Base-by-base conservation (phyloP, 2,888 invertebrate species). In the Drosophila ustulata region DNA sequence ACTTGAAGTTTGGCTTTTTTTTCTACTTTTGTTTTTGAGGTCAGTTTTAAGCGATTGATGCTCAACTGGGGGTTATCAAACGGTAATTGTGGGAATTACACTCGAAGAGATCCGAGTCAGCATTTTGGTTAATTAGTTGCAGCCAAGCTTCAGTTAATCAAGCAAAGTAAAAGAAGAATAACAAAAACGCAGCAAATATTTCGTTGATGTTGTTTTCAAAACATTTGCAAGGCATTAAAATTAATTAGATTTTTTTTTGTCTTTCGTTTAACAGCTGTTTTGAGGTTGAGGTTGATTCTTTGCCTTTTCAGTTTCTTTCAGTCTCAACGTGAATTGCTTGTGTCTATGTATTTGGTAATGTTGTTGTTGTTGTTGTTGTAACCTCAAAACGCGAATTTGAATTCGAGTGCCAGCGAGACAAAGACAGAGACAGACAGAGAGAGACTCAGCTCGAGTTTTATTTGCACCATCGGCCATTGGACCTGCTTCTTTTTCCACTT, bases 211-310 rank as follows among this genome's bases (percentile, higher is more conserved):
- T 75, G 51, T 66, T 75, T 59, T 56, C 25, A 52, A 82, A 82
- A 82, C 66, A 71, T 86, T 79, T 80, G 80, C 86, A 70, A 75
- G 63, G 56, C 82, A 81, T 74, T 73, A 25, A 64, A 79, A 63
- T 67, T 67, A 86, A 82, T 82, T 85, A 59, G 69, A 79, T 69
- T 69, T 69, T 51, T 66, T 65, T 47, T 49, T 30, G 39, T 41
- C 39, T 61, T 51, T 85, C 66, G 67, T 37, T 49, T 74, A 83
- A 69, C 82, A 78, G 82, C 87, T 83, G 86, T 88, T 88, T 84
- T 89, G 76, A 85, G 84, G 84, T 89, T 84, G 85, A 84, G 84
- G 84, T 69, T 84, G 85, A 79, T 84, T 89, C 88, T 79, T 70
- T 79, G 69, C 58, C 47, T 59, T 62, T 81, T 71, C 51, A 71